A percentile compares a stretch with the other conserved stretches of the same genome.
Conservation (phyloP, 2,113 vertebrate species). For the Tragelaphus strepsiceros region DNA sequence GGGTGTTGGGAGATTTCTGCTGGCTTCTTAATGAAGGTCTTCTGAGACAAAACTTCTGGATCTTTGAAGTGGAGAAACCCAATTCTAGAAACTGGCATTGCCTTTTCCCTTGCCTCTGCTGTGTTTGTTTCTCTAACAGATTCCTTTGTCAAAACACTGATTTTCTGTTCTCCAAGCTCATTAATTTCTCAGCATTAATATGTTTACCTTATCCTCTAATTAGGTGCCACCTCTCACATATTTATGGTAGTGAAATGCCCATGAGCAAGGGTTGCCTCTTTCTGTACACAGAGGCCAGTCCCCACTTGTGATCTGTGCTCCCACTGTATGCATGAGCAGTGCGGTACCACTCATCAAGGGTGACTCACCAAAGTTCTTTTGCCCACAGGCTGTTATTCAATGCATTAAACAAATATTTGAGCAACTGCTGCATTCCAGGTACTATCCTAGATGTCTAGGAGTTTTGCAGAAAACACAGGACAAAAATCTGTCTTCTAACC, state of each 20-base stretch:
- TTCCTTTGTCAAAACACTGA: constrained; percentile 56
- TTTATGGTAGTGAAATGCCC: background rate
- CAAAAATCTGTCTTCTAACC: background rate
- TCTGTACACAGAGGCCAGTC: background rate
- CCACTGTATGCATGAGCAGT: background rate
- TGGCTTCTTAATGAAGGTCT: background rate
- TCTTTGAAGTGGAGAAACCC: constrained; percentile 34
- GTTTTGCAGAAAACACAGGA: background rate
- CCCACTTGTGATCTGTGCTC: background rate
- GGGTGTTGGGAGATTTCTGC: background rate
- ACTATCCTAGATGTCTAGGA: background rate
- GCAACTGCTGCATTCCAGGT: background rate
- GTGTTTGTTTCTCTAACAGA: background rate
- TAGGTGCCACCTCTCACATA: constrained; percentile 55
- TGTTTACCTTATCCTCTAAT: constrained; percentile 72
- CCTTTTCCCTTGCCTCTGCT: constrained; percentile 50
- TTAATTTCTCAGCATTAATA: constrained; percentile 69
- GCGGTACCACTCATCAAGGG: background rate
- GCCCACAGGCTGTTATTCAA: background rate
- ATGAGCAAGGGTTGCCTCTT: constrained; percentile 4
- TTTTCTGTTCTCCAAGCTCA: constrained; percentile 55
- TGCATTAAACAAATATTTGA: constrained; percentile 19
- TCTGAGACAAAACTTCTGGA: constrained; percentile 38
- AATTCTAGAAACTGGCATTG: constrained; percentile 51
- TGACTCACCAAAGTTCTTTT: background rate